Evolutionary conservation across 2,888 invertebrate species (phyloP).

Genomic region (Polymixis flavicincta): DNA sequence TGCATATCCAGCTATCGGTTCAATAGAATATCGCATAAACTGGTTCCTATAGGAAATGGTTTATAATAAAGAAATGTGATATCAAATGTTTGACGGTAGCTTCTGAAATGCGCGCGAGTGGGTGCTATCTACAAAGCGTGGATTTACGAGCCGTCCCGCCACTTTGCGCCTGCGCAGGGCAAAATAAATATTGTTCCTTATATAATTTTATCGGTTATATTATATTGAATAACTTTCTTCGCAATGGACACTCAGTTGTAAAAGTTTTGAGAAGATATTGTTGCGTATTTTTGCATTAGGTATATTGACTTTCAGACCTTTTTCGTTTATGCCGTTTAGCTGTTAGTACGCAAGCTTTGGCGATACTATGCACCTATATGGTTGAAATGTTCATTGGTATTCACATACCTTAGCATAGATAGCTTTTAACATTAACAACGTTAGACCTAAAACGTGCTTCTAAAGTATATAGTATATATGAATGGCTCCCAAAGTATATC

Average conservation of each 20-base stretch:
- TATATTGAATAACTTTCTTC: slow-evolving; percentile 54
- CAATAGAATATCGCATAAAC: slow-evolving; percentile 65
- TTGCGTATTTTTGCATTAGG: not conserved
- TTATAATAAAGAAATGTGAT: slow-evolving; percentile 78
- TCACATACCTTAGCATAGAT: not conserved
- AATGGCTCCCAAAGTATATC: not conserved
- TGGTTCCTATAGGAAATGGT: slow-evolving; percentile 66
- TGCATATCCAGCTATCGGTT: slow-evolving; percentile 53
- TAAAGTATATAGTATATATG: no score
- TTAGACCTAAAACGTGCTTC: not conserved
- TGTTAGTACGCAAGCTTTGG: not conserved
- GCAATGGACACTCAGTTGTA: slow-evolving; percentile 46
- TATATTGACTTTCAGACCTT: not conserved
- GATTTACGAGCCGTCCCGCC: slow-evolving; percentile 78
- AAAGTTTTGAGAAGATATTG: slow-evolving; percentile 41
- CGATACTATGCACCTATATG: not conserved
- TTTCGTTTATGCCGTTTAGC: not conserved
- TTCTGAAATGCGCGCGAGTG: slow-evolving; percentile 86
- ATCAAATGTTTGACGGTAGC: slow-evolving; percentile 83
- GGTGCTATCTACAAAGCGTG: slow-evolving; percentile 76
- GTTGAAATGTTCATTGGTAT: no score
- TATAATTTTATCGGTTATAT: slow-evolving; percentile 61
- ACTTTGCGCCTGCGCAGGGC: slow-evolving; percentile 71
- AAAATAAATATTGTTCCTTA: slow-evolving; percentile 60
- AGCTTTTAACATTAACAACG: not conserved